Conservation (phyloP, 2,113 vertebrate species). For the Myodes glareolus region DNA sequence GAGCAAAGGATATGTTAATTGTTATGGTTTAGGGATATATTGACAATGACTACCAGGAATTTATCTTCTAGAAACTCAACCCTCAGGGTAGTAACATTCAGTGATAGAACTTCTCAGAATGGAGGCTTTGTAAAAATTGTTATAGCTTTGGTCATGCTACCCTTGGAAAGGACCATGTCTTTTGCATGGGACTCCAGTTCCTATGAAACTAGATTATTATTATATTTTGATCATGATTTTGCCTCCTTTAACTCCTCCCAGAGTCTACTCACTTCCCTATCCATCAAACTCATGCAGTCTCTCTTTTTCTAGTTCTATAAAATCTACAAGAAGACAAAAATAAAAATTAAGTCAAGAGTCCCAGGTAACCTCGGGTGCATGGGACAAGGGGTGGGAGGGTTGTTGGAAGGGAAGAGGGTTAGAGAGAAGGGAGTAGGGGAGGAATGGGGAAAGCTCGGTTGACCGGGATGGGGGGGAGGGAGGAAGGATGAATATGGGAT, state of each 20-base stretch:
- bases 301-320: background rate
- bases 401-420: no score
- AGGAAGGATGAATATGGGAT: no score
- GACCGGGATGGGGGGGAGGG: no score
- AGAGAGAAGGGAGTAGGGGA: no score
- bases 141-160: background rate
- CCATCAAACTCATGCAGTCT: background rate
- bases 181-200: background rate
- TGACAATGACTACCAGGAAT: background rate
- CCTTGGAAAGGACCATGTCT: background rate
- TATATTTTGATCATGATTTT: background rate
- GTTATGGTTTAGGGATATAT: background rate
- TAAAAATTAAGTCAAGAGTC: background rate
- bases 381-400: no score
- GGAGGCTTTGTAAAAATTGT: background rate
- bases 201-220: background rate
- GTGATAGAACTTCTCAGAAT: background rate
- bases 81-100: background rate
- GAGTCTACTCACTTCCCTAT: background rate
- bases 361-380: no score
- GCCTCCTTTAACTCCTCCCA: background rate
- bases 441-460: no score
- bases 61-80: background rate
- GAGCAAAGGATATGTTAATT: background rate
- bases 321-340: background rate